Evolutionary conservation across 64 coral and sea anemone genomes (phyloP).

Genomic region (Cladopsammia gracilis): DNA sequence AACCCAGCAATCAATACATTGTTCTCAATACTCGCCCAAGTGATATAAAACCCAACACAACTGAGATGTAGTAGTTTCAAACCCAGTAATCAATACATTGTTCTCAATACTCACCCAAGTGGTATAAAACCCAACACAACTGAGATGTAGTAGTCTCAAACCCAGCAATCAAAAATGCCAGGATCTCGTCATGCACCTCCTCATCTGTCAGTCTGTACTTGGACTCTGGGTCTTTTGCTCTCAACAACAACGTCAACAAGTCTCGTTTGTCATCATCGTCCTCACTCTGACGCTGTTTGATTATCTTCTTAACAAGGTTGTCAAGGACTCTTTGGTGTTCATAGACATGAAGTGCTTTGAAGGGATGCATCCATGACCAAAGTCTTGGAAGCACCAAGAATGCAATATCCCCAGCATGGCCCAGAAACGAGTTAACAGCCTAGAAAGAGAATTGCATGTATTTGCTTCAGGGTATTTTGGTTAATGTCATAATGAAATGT

Average conservation of each 20-base stretch:
- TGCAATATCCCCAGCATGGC: conserved; percentile 20
- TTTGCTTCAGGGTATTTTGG: no score
- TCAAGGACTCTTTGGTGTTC: not conserved
- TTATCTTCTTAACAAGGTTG: conserved; percentile 16
- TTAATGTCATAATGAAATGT: no score
- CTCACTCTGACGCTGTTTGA: not conserved
- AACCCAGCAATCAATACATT: no score
- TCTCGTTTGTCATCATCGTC: not conserved
- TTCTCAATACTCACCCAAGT: no score
- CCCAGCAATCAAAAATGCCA: conserved; percentile 20
- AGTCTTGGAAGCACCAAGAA: not conserved
- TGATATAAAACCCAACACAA: no score
- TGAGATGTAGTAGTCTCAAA: conserved; percentile 22
- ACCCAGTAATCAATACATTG: no score
- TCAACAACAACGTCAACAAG: conserved; percentile 12
- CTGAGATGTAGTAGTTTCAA: no score
- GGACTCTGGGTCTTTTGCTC: conserved; percentile 2
- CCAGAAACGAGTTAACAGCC: conserved; percentile 20
- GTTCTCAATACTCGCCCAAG: no score
- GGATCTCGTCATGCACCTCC: conserved; percentile 26
- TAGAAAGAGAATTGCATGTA: not conserved
- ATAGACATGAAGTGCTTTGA: not conserved
- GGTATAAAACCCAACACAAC: conserved; percentile 9
- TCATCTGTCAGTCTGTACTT: conserved; percentile 22
- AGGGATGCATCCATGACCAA: conserved; percentile 9